Evolutionary conservation across 2,113 vertebrate species (phyloP).

Genomic region (Pelobates fuscus): DNA sequence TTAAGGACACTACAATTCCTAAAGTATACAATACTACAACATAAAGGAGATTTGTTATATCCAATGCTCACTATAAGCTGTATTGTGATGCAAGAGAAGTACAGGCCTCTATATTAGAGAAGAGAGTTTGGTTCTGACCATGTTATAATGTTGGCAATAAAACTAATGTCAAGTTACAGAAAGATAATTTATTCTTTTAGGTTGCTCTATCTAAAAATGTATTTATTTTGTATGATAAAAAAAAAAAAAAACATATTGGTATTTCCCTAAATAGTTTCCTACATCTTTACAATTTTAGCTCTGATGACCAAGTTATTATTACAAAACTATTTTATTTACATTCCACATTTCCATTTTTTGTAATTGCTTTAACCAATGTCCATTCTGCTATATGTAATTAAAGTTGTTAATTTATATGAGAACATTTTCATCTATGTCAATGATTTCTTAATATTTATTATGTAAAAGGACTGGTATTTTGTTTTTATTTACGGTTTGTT

Average conservation of each 20-base stretch:
- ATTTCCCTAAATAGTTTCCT: conserved; percentile 33
- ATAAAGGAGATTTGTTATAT: conserved; percentile 1
- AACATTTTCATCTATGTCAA: conserved; percentile 84
- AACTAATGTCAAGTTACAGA: conserved; percentile 20
- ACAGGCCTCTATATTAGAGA: conserved; percentile 8
- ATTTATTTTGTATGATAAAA: conserved; percentile 46
- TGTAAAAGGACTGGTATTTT: conserved; percentile 85
- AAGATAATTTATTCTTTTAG: conserved; percentile 45
- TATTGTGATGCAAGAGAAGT: background rate
- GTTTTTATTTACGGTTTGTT: conserved; percentile 85
- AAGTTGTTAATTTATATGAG: conserved; percentile 87
- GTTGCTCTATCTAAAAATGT: conserved; percentile 23
- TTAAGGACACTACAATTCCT: background rate
- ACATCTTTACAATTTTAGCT: conserved; percentile 30
- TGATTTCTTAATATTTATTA: conserved; percentile 87
- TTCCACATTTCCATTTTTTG: conserved; percentile 71
- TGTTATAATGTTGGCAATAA: background rate
- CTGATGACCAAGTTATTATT: conserved; percentile 41
- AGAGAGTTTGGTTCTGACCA: background rate
- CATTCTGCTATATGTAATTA: conserved; percentile 82
- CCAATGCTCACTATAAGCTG: background rate
- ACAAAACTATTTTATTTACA: conserved; percentile 71
- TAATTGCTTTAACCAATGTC: conserved; percentile 81
- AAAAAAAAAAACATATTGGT: conserved; percentile 25
- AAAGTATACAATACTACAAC: background rate